Percentiles rank a stretch among this genome's conserved stretches.
These are phyloP conservation scores for Serinus canaria DNA, from an alignment of 2,113 vertebrate genomes.

Conservation along the genomic window DNA sequence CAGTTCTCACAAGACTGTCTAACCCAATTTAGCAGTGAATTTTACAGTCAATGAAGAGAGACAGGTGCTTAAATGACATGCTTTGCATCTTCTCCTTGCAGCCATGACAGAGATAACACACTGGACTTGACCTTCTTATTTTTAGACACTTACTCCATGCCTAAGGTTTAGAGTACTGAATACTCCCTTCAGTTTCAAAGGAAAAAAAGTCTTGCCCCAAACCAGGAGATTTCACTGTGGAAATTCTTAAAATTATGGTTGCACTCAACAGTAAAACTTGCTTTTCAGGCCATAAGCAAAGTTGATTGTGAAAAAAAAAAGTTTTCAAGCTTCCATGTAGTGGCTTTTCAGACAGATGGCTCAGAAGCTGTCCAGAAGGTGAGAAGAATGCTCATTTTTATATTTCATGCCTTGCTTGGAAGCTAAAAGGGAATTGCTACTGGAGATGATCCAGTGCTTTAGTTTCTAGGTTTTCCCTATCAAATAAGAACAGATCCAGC, in stretches of 20 bases:
- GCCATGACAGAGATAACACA: not conserved
- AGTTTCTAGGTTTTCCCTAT: not conserved
- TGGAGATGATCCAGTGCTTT: not conserved
- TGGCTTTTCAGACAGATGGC: not conserved
- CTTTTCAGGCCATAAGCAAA: not conserved
- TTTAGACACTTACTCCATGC: not conserved
- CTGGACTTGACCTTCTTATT: not conserved
- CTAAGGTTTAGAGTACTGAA: not conserved
- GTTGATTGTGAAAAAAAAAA: not conserved
- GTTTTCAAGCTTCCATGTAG: not conserved
- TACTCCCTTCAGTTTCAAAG: not conserved
- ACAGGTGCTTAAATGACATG: accelerated
- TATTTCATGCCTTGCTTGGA: not conserved
- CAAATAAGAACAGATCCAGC: not conserved
- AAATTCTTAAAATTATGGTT: not conserved
- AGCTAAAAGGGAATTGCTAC: not conserved
- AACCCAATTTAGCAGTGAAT: not conserved
- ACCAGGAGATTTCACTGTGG: not conserved
- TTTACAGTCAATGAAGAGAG: not conserved
- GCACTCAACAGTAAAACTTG: not conserved
- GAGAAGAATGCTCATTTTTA: not conserved
- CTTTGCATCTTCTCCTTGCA: not conserved
- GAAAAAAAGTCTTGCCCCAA: not conserved
- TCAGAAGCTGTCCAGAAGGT: not conserved
- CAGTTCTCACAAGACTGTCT: conserved; percentile 19